A percentile compares a stretch with the other conserved stretches of the same genome.
Conservation (phyloP, 2,113 vertebrate species). For the Eudyptes chrysolophus region DNA sequence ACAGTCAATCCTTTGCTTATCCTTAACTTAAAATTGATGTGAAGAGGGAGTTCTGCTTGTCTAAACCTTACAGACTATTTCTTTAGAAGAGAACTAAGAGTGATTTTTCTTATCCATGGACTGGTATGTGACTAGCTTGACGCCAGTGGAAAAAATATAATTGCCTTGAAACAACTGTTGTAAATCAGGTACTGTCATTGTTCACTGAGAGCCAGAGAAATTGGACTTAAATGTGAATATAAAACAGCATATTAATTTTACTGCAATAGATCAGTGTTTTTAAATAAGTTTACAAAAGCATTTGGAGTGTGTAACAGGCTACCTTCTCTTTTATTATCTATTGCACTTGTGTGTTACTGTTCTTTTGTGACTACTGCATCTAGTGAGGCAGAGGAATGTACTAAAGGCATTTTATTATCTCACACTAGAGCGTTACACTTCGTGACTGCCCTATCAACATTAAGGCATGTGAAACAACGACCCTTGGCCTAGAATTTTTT, state of each 20-base stretch:
- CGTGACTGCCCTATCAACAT: neutral
- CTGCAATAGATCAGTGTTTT: neutral
- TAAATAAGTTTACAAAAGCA: constrained; percentile 11
- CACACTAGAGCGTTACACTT: neutral
- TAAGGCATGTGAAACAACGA: neutral
- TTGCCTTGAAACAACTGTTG: constrained; percentile 29
- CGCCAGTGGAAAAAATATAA: neutral
- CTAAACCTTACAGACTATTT: neutral
- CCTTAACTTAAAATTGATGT: neutral
- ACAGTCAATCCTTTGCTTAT: neutral
- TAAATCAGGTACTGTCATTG: constrained; percentile 8
- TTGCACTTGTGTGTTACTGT: neutral
- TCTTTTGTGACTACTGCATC: neutral
- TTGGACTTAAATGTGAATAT: neutral
- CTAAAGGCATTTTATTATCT: neutral
- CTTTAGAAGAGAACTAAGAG: neutral
- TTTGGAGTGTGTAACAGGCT: neutral
- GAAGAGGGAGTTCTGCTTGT: constrained; percentile 1
- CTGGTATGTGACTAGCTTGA: neutral
- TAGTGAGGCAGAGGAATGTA: neutral
- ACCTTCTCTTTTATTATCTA: neutral
- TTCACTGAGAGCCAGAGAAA: constrained; percentile 21
- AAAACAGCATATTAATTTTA: constrained; percentile 32
- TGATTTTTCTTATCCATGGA: neutral
- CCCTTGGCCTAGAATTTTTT: neutral